Percentiles rank a stretch among this genome's conserved stretches.
These are phyloP conservation scores for Xenus cinereus DNA, from an alignment of 2,113 vertebrate species.

Conservation along the genomic window DNA sequence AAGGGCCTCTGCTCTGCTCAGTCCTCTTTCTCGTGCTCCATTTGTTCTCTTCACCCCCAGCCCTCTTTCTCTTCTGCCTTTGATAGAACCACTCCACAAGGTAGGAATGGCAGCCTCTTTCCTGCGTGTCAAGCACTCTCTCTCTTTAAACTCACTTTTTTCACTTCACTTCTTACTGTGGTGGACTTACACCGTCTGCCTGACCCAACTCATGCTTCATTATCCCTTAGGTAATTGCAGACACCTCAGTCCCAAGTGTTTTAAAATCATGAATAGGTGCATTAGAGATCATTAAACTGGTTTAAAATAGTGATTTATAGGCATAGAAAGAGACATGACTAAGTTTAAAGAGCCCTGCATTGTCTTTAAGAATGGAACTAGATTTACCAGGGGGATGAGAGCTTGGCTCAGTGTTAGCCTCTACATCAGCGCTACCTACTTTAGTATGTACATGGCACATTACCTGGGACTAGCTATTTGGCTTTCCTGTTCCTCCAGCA, in stretches of 20 bases:
- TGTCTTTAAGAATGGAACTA: not conserved
- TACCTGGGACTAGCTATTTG: not conserved
- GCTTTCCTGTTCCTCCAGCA: not conserved
- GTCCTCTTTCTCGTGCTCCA: not conserved
- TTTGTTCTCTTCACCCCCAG: slow-evolving; percentile 2
- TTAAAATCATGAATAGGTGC: not conserved
- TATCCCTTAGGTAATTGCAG: not conserved
- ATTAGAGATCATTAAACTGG: not conserved
- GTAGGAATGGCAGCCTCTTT: not conserved
- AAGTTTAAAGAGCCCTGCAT: not conserved
- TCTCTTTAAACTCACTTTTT: slow-evolving; percentile 18
- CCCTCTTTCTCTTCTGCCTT: slow-evolving; percentile 1
- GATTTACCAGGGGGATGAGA: not conserved
- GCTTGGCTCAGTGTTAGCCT: not conserved
- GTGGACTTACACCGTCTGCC: not conserved
- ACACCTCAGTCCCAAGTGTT: not conserved
- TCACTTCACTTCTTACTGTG: not conserved
- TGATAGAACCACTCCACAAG: not conserved
- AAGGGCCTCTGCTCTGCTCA: not conserved
- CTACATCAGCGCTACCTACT: not conserved
- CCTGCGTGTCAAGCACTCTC: not conserved
- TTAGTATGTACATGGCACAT: not conserved
- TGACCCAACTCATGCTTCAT: not conserved
- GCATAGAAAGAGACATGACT: not conserved
- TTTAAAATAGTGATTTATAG: not conserved